A percentile compares a stretch with the other conserved stretches of the same genome.
Evolutionary conservation across 2,888 invertebrate genomes (phyloP).

Genomic region (Hyles lineata): DNA sequence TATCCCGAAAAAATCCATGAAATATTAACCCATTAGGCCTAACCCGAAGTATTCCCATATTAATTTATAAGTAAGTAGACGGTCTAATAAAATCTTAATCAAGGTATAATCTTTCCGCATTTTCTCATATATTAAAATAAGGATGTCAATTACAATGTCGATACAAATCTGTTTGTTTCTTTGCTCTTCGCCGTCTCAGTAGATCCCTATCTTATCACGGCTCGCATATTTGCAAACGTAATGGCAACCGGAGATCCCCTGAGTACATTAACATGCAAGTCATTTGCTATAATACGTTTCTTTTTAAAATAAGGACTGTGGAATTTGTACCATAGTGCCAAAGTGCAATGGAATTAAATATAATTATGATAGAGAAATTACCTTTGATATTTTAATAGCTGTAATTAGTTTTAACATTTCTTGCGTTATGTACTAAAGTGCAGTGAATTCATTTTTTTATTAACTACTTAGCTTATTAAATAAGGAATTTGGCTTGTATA

Average conservation of each 20-base stretch:
- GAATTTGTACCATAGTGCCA: neutral
- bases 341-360: neutral
- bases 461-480: too few relatives aligned
- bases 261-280: conserved; percentile 8
- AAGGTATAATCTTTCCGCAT: neutral
- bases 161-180: conserved; percentile 7
- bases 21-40: too few relatives aligned
- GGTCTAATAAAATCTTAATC: neutral
- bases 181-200: neutral
- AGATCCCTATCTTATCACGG: conserved; percentile 20
- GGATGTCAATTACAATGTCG: conserved; percentile 9
- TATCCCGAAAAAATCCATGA: too few relatives aligned
- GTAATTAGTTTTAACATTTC: too few relatives aligned
- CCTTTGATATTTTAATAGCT: too few relatives aligned
- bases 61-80: neutral
- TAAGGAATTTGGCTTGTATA: too few relatives aligned
- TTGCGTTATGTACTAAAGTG: too few relatives aligned
- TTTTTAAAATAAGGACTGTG: neutral
- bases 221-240: conserved; percentile 4
- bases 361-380: too few relatives aligned
- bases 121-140: conserved; percentile 10
- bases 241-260: neutral
- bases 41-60: too few relatives aligned
- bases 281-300: neutral
- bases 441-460: too few relatives aligned